phyloP scores from a whole-genome alignment of 2,113 vertebrate genomes.

The Elaphurus davidianus region DNA sequence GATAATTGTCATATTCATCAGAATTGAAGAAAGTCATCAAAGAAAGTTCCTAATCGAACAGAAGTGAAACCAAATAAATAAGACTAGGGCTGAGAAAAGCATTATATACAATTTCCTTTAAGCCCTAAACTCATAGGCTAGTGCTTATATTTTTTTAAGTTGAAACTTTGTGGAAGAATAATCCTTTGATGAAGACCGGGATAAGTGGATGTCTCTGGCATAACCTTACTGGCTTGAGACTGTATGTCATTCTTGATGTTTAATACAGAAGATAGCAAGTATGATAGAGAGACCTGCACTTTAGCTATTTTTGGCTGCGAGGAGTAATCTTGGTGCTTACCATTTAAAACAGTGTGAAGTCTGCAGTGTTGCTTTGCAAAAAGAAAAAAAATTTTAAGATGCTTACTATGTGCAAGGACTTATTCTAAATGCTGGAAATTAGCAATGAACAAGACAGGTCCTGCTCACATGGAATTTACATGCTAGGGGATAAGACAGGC shows the following conservation, averaged over 20 bases:
- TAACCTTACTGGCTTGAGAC: neutral
- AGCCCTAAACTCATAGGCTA: neutral
- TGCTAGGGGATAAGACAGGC: neutral
- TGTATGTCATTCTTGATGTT: neutral
- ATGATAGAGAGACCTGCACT: neutral
- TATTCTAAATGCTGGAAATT: neutral
- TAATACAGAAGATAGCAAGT: neutral
- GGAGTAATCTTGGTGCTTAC: neutral
- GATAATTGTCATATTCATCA: neutral
- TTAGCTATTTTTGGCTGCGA: neutral
- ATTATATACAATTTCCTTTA: neutral
- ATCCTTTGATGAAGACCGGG: slow-evolving; percentile 5
- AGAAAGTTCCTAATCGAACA: neutral
- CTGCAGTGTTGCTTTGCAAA: neutral
- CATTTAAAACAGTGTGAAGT: neutral
- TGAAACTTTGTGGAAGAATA: neutral
- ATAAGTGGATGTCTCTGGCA: neutral
- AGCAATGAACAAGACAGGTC: neutral
- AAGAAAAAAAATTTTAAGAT: neutral
- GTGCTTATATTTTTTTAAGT: neutral
- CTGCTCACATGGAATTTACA: neutral
- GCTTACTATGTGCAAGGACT: neutral
- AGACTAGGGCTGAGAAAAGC: neutral
- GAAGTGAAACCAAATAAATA: slow-evolving; percentile 10
- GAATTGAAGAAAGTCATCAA: neutral